Evolutionary conservation across 2,888 invertebrate species (phyloP).

Genomic region (Synergus laeviventris): DNA sequence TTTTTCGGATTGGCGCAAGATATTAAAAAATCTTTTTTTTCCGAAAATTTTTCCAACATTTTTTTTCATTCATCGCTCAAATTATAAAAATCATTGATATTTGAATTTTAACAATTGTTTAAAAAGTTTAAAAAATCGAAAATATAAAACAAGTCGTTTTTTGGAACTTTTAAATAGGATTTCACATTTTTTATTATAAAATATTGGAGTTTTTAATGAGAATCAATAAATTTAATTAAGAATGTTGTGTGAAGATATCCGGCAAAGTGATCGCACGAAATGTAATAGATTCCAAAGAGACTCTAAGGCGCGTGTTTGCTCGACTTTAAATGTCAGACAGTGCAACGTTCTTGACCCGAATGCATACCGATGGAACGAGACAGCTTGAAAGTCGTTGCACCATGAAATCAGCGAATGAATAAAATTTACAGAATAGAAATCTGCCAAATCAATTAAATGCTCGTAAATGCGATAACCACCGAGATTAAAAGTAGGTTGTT

Average conservation of each 20-base stretch:
- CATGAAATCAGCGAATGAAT: constrained; percentile 47
- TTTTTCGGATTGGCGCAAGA: background rate
- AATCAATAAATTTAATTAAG: background rate
- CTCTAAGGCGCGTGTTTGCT: constrained; percentile 36
- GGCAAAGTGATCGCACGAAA: background rate
- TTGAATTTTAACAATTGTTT: no score
- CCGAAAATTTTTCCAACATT: no score
- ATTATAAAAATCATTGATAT: no score
- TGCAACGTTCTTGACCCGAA: constrained; percentile 69
- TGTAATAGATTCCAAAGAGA: constrained; percentile 41
- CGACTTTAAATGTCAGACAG: constrained; percentile 58
- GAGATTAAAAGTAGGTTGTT: constrained; percentile 4
- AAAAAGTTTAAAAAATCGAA: no score
- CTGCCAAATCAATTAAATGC: constrained; percentile 16
- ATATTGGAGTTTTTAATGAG: background rate
- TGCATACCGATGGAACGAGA: constrained; percentile 58
- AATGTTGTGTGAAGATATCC: background rate
- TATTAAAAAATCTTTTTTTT: no score
- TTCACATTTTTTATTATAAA: background rate
- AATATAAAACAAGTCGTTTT: no score
- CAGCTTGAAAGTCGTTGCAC: constrained; percentile 50
- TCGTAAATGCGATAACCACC: constrained; percentile 9
- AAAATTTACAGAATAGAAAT: constrained; percentile 31
- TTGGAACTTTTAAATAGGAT: no score
- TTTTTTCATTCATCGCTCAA: no score